Percentiles rank a stretch among this genome's conserved stretches.
Evolutionary conservation across 2,797 vertebrate species (phyloP).

Genomic region (Chloroceryle inda): DNA sequence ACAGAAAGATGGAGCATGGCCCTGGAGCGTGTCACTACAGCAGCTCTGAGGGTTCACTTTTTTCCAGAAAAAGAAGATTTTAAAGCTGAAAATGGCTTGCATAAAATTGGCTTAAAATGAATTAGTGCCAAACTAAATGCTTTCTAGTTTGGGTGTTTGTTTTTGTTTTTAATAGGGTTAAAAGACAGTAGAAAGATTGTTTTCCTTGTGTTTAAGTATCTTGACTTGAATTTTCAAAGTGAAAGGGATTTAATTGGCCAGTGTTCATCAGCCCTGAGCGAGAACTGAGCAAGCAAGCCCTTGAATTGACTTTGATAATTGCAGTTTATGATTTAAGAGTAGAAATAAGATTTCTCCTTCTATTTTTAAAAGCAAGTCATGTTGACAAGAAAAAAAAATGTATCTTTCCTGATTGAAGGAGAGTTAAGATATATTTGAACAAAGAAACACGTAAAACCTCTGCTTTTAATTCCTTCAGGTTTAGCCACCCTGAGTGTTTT

Average conservation of each 20-base stretch:
- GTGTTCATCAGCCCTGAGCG: neutral
- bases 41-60: neutral
- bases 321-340: neutral
- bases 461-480: neutral
- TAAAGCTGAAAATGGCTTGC: neutral
- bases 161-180: neutral
- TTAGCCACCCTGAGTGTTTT: accelerated
- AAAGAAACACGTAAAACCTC: neutral
- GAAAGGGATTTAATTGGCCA: neutral
- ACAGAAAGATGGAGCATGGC: neutral
- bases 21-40: neutral
- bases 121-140: neutral
- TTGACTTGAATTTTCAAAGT: neutral
- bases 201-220: neutral
- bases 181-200: neutral
- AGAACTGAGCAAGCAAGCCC: neutral
- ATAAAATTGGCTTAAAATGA: neutral
- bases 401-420: neutral
- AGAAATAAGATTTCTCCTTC: neutral
- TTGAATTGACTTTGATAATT: neutral
- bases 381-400: neutral
- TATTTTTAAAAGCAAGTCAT: neutral
- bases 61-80: neutral
- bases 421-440: neutral
- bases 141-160: neutral